Evolutionary conservation across 2,888 invertebrate species (phyloP), one percentile per base, ranked within the genome.

Genomic region (Eilema sororculum): DNA sequence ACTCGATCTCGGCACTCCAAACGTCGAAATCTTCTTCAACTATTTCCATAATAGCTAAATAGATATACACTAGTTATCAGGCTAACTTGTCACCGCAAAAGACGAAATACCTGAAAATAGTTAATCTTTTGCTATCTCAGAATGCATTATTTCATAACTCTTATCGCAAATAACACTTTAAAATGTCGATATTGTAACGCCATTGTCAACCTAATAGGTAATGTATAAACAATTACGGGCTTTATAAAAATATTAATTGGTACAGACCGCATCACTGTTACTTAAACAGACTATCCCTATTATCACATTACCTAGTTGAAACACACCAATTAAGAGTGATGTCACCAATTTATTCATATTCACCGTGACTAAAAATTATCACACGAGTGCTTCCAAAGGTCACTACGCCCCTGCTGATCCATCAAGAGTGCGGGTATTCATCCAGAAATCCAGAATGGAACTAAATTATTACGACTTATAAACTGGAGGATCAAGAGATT

Each of bases 1-100:
- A 91, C 90, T 91, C 89, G 83, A 91, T 90, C 72, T 88, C 86
- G 52, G 87, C 78, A 84, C 88, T 91, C 91, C 91, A 91, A 77
- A 90, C 84, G 76, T 90, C 89, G 46, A 85, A 85, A 68, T 88
- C 88, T 67, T 90, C 88, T 61, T 88, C 87, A 37, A 75, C 81
- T 69, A 71, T 75, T 74, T 69, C 75, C 84, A 86, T 84, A 71
- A 77, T 82, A 77, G 67, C 76, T 74, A 76, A 78, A 30, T 66
- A 66, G 52, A 61, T 62, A 24, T 64, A 72, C 62, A 58, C 59
- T 63, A 72, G 24, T 61, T 73, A 46, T 70, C 46, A 46, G 61
- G 60, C 52, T 69, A 78, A 75, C 74, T 75, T 60, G 70, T 68
- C 70, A 61, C 63, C 69, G 58, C 70, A 33, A 77, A 69, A 69